Base-by-base conservation (phyloP, 2,888 invertebrate species). In the Drosophila monieri region DNA sequence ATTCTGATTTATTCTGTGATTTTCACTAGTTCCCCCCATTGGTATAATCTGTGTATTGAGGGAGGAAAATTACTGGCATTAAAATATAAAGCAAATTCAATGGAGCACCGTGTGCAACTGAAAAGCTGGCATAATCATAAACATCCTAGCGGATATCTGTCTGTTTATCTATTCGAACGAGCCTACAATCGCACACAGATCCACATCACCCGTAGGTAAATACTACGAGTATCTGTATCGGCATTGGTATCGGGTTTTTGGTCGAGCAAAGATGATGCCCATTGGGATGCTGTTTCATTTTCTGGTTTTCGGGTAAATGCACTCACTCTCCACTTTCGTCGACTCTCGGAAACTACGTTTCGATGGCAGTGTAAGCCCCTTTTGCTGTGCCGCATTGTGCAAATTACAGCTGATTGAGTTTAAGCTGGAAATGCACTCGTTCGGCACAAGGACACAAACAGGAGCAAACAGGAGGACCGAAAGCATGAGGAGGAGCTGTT, bases 391-490 rank as follows among this genome's bases (percentile, higher is more conserved):
- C 64, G 64, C 75, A 75, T 69, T 78, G 68, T 52, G 71, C 65
- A 79, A 86, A 84, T 87, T 85, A 71, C 73, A 81, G 27, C 68
- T 76, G 81, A 86, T 84, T 84, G 78, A 75, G 78, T 67, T 74
- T 64, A 66, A 59, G 60, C 74, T 61, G 66, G 56, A 74, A 73
- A 74, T 73, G 74, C 60, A 74, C 60, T 74, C 60, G 67, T 49
- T 21, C 43, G 15, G 43, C 71, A 37, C 55, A 44, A 37, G 51
- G 55, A 57, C 58, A 53, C 55, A 37, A 56, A 23, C 46, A 39
- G 43, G 27, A 44, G 49, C 41, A 39, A 18, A 18, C 18, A 18
- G 18, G 18, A 49, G 21, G n/a, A 51, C 9, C 53, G 8, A 14
- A 23, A 23, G 15, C 21, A 21, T 32, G 12, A 54, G 43, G 15